Evolutionary conservation across 2,113 vertebrate genomes (phyloP), one percentile per base, ranked within the genome.

Genomic region (Pachypanchax playfairii): DNA sequence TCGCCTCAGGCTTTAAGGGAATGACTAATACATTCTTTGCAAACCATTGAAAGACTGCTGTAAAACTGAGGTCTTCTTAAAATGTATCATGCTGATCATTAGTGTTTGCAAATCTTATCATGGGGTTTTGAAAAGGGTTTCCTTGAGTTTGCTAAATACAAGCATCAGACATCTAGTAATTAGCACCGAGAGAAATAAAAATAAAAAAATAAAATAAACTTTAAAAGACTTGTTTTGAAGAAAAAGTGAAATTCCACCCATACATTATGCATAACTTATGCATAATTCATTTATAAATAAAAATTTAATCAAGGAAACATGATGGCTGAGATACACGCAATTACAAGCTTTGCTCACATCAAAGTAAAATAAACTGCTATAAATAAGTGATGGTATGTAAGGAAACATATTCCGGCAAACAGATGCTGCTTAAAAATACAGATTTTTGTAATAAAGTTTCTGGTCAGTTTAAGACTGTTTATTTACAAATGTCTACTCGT

Each of bases 261-360:
- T 86, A 60, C 75, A 90, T 88, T 88, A 88, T 91, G 86, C 84
- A 90, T 73, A 71, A 77, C 58, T 66, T 36, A 79, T 93, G 28
- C 58, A 92, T 91, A 87, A 92, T 93, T 91, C 65, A 93, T 87
- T 12, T 15, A 43, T 4, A 55, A 77, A 88, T 92, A 79, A 91
- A 90, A 87, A 41, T 90, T 92, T 90, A 70, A 92, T 91, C 85
- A 91, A 88, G 85, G 82, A 90, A 93, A 92, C 79, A 91, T 74
- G 90, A 89, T 83, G 85, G 82, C 83, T 84, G 88, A 91, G 91
- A 89, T 91, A 83, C 67, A 70, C 46, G 85, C 83, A 88, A 89
- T 91, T 91, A 90, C 73, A 67, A 83, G 85, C 82, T 85, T 87
- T 83, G 80, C 89, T 85, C 69, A 88, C 90, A 89, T 93, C 89